These are phyloP conservation scores for Camponotus pennsylvanicus DNA, from an alignment of 1,140 invertebrate species.

Conservation along the genomic window DNA sequence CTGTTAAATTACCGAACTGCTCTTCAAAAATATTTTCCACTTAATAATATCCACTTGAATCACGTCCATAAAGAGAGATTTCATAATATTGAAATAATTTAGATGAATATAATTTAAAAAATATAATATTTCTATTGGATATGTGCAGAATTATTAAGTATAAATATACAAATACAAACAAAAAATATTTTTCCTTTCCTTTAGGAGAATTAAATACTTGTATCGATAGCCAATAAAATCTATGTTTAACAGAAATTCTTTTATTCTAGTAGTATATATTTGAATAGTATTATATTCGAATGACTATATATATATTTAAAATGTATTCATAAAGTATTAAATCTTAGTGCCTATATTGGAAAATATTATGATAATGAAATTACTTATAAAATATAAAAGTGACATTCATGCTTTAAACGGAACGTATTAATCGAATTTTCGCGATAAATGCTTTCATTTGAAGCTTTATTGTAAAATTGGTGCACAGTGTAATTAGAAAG, in stretches of 20 bases:
- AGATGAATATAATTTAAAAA: neutral
- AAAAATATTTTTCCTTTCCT: neutral
- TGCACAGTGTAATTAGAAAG: slow-evolving; percentile 4
- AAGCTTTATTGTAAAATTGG: neutral
- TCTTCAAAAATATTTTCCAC: too few relatives aligned
- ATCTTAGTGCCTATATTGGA: slow-evolving; percentile 15
- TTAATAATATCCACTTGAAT: neutral
- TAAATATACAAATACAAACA: neutral
- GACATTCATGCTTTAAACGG: slow-evolving; percentile 8
- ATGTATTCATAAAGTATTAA: neutral
- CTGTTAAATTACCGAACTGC: neutral
- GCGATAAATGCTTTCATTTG: neutral
- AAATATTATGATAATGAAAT: slow-evolving; percentile 2
- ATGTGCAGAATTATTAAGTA: neutral
- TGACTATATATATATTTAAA: neutral
- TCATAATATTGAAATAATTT: neutral
- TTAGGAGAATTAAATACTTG: neutral
- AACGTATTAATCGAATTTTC: neutral
- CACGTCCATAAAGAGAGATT: neutral
- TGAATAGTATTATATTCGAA: neutral
- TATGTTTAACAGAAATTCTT: slow-evolving; percentile 3
- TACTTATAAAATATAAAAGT: neutral
- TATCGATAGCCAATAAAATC: neutral
- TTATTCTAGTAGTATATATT: neutral
- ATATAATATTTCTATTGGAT: neutral